Percentiles rank a stretch among this genome's conserved stretches.
Evolutionary conservation across 2,113 vertebrate species (phyloP).

Genomic region (Formicarius rufipectus): DNA sequence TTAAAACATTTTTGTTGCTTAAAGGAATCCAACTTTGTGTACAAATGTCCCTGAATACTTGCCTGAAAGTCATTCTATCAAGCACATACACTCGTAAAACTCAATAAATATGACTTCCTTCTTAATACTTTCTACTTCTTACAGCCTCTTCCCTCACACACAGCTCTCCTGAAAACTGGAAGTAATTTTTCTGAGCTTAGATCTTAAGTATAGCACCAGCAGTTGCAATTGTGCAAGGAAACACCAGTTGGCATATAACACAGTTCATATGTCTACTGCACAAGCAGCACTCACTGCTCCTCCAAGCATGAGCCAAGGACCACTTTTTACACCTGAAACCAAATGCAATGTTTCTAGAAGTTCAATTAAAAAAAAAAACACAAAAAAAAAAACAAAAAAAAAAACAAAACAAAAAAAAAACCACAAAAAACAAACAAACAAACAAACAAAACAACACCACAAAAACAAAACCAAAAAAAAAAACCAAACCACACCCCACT

Average conservation of each 20-base stretch:
- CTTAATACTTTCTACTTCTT: not conserved
- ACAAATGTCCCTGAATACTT: not conserved
- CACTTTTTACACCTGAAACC: not conserved
- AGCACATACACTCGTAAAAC: not conserved
- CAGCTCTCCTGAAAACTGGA: not conserved
- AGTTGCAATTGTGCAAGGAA: not conserved
- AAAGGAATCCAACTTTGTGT: not conserved
- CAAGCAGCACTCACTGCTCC: not conserved
- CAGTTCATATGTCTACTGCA: accelerated
- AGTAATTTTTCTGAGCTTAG: not conserved
- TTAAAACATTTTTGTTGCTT: not conserved
- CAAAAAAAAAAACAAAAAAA: no score
- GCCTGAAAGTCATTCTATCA: not conserved
- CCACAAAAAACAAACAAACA: no score
- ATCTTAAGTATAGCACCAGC: not conserved
- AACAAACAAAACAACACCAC: no score
- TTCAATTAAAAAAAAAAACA: not conserved
- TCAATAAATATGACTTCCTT: not conserved
- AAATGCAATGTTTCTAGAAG: not conserved
- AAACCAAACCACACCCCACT: no score
- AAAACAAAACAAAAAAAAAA: no score
- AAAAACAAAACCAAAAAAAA: no score
- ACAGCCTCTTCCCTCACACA: not conserved
- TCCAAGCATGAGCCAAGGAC: not conserved
- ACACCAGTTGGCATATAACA: not conserved